A percentile compares a stretch with the other conserved stretches of the same genome.
These are phyloP conservation scores for Centropus unirufus DNA, from an alignment of 2,113 vertebrate species.

Conservation along the genomic window DNA sequence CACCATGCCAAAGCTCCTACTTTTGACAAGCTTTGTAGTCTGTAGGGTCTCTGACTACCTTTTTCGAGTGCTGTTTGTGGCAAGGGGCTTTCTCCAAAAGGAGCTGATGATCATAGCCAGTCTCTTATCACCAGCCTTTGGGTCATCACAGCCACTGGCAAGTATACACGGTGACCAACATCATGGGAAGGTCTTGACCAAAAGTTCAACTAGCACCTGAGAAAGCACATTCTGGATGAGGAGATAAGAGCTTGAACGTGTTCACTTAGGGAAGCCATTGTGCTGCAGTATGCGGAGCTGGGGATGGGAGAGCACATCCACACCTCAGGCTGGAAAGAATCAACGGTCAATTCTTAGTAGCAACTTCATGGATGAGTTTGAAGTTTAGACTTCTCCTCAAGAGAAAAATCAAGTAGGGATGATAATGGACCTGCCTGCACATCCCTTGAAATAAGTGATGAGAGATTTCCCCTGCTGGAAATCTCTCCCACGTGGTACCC, in stretches of 20 bases:
- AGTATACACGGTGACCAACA: neutral
- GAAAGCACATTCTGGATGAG: neutral
- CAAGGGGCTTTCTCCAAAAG: neutral
- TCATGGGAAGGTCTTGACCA: neutral
- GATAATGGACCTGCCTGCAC: neutral
- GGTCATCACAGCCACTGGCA: fast-evolving
- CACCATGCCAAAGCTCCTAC: neutral
- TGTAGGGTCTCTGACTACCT: neutral
- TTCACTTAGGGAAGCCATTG: neutral
- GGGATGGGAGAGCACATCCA: neutral
- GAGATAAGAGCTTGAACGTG: neutral
- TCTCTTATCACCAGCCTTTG: fast-evolving
- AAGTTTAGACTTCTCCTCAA: neutral
- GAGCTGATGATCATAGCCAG: neutral
- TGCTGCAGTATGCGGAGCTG: neutral
- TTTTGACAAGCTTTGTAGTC: neutral
- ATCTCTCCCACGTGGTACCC: neutral
- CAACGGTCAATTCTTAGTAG: neutral
- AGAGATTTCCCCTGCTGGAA: neutral
- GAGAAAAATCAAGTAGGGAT: neutral
- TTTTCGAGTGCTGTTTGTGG: neutral
- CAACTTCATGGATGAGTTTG: neutral
- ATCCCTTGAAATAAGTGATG: neutral
- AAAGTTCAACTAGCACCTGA: neutral
- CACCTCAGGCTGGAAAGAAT: neutral